Base-by-base conservation (phyloP, 2,113 vertebrate species). In the Cyanoderma ruficeps region DNA sequence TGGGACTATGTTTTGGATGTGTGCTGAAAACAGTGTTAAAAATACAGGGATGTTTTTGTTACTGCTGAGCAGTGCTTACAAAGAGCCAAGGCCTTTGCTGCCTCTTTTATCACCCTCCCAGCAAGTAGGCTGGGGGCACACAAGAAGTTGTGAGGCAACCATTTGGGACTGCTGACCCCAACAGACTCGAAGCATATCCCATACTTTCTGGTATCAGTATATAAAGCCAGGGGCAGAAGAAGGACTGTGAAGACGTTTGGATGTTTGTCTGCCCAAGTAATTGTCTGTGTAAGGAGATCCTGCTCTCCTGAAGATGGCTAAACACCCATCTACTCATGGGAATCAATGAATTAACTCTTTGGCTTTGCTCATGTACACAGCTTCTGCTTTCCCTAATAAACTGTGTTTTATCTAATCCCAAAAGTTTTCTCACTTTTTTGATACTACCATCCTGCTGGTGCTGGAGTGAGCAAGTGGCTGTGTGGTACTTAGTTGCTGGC, bases 201-300 rank as follows among this genome's bases (percentile, higher is more conserved):
- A 0, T 15, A 61, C 63, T 35, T 25, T 27, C 2, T 27, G 11
- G 30, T 25, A 24, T 61, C 39, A 47, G 28, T 20, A 39, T 23
- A 28, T n/a, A 52, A 53, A 75, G 46, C 20, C 31, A 37, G 18
- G 17, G 47, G 17, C 39, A 76, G 25, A 83, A 75, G 16, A 39
- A 76, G 25, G 17, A 55, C 22, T 25, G 35, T 28, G 20, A 83
- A 13, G 30, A 42, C 19, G 24, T 83, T 41, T 49, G 25, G n/a
- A 55, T 46, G 28, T 30, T 68, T 55, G 61, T 60, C 60, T 50
- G 33, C 20, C 14, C 16, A 35, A 25, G 20, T 41, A 33, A n/a
- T 2, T 17, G 24, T 24, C 44, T 27, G 13, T 0, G 1, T 35
- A 47, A 75, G 41, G n/a, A 61, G 21, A n/a, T 24, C n/a, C 46